Conservation (phyloP, 2,113 vertebrate genomes). For the Chaenocephalus aceratus region DNA sequence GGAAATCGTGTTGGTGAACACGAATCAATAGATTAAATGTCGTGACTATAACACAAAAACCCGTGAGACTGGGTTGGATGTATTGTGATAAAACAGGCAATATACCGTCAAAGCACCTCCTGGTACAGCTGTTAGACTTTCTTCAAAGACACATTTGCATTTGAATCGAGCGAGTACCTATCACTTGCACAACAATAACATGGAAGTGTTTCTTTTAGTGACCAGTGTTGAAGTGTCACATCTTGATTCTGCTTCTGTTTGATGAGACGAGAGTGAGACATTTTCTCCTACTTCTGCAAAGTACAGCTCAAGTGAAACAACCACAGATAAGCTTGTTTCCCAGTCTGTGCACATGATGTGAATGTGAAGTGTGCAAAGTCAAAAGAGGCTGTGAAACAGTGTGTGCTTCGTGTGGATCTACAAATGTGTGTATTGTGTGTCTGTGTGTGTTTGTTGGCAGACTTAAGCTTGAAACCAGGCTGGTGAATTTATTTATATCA, state of each 20-base stretch:
- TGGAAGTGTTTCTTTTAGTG: slow-evolving; percentile 31
- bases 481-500: slow-evolving; percentile 72
- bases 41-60: too few relatives aligned
- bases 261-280: slow-evolving; percentile 48
- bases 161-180: slow-evolving; percentile 35
- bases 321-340: slow-evolving; percentile 61
- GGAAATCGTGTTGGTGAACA: too few relatives aligned
- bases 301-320: slow-evolving; percentile 50
- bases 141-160: slow-evolving; percentile 53
- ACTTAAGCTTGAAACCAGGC: slow-evolving; percentile 53
- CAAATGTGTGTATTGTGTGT: background rate
- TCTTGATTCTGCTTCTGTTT: slow-evolving; percentile 55
- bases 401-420: slow-evolving; percentile 12
- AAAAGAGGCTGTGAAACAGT: slow-evolving; percentile 60
- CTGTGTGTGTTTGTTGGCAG: slow-evolving; percentile 23
- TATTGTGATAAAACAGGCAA: slow-evolving; percentile 23
- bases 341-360: slow-evolving; percentile 49
- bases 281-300: slow-evolving; percentile 54
- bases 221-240: slow-evolving; percentile 48
- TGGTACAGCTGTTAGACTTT: slow-evolving; percentile 23
- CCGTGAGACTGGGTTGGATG: too few relatives aligned
- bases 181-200: slow-evolving; percentile 55
- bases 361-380: slow-evolving; percentile 64
- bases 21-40: too few relatives aligned
- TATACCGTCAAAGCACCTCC: slow-evolving; percentile 40